phyloP scores from a whole-genome alignment of 2,113 vertebrate species.

The Nesoenas mayeri region DNA sequence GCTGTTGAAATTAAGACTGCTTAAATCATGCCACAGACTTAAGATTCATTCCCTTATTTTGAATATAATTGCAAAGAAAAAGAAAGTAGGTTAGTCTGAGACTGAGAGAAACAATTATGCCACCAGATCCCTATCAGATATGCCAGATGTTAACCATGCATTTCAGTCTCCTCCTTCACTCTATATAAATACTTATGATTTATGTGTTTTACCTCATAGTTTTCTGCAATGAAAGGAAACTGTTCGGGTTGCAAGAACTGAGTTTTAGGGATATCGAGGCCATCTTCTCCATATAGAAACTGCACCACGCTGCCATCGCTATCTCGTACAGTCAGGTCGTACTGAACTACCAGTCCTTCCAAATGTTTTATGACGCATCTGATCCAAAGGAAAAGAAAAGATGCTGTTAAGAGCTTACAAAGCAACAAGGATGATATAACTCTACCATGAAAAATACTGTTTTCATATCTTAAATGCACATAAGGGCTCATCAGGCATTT shows the following conservation, averaged over 20 bases:
- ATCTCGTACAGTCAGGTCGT: conserved; percentile 93
- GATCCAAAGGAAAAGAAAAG: background rate
- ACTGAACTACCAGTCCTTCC: conserved; percentile 95
- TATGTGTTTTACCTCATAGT: conserved; percentile 83
- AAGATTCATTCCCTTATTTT: background rate
- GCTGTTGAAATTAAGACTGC: background rate
- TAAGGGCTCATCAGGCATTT: background rate
- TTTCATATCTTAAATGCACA: background rate
- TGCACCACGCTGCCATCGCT: conserved; percentile 95
- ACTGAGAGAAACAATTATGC: background rate
- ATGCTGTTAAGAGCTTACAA: background rate
- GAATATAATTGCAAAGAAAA: background rate
- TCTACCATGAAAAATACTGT: background rate
- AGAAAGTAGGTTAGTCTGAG: background rate
- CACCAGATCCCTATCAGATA: background rate
- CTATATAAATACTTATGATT: background rate
- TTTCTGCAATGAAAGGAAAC: conserved; percentile 92
- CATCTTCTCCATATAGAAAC: conserved; percentile 97
- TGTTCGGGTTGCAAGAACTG: conserved; percentile 89
- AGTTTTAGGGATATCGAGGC: conserved; percentile 93
- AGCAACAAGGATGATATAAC: background rate
- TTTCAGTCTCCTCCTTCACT: background rate
- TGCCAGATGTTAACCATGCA: background rate
- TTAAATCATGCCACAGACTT: background rate
- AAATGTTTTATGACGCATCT: conserved; percentile 94